Percentiles rank a stretch among this genome's conserved stretches.
phyloP scores from a whole-genome alignment of 2,113 vertebrate species.

The Nothocercus nigrocapillus region DNA sequence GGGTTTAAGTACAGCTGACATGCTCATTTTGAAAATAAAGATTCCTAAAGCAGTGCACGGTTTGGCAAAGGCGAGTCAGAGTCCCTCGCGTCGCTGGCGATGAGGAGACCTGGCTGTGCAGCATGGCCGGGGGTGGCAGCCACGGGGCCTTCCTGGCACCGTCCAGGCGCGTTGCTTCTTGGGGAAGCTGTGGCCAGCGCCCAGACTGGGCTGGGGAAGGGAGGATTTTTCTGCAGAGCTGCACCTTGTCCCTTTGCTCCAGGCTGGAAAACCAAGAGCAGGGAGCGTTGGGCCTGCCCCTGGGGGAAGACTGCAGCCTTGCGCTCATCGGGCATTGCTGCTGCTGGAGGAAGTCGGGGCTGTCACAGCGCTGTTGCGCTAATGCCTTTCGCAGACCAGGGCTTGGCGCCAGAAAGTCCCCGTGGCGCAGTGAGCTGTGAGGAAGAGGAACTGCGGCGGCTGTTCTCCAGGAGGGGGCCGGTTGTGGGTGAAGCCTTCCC shows the following conservation, averaged over 20 bases:
- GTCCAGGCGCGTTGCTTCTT: not conserved
- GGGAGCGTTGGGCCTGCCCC: not conserved
- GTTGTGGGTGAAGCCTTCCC: not conserved
- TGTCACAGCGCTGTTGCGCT: not conserved
- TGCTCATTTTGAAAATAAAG: conserved; percentile 58
- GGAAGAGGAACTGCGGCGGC: conserved; percentile 48
- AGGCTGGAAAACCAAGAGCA: not conserved
- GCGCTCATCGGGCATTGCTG: not conserved
- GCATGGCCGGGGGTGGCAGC: not conserved
- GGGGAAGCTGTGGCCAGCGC: not conserved
- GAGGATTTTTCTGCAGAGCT: not conserved
- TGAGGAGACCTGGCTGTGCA: not conserved
- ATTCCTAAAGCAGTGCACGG: conserved; percentile 3
- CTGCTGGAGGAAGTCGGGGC: not conserved
- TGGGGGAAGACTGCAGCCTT: accelerated
- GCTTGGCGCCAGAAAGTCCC: conserved; percentile 9
- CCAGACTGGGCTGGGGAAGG: not conserved
- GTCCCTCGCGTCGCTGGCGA: not conserved
- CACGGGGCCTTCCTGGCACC: not conserved
- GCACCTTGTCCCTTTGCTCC: not conserved
- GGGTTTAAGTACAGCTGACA: not conserved
- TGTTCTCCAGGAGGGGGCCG: not conserved
- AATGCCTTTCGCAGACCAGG: not conserved
- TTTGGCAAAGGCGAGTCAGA: not conserved
- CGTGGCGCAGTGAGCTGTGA: not conserved